Base-by-base conservation (phyloP, 2,113 vertebrate genomes). In the Corythaixoides concolor region DNA sequence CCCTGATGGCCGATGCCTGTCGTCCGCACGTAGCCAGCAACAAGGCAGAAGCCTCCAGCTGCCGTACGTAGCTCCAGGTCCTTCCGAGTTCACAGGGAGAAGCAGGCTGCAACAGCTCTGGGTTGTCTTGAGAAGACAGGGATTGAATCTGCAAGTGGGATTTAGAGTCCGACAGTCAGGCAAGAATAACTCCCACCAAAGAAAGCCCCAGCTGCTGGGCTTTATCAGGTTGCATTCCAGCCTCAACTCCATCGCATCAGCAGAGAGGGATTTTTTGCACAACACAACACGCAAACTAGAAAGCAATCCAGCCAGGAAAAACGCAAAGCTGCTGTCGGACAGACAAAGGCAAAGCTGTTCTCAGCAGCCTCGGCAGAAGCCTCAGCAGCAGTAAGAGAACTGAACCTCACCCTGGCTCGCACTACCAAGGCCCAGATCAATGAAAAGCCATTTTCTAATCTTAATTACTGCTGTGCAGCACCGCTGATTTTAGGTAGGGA, bases 261-360 rank as follows among this genome's bases (percentile, higher is more conserved):
- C 62, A 39, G 56, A 39, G 4, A 8, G 50, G 84, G 37, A 5
- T 17, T 9, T 53, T 72, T 33, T 55, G 58, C 45, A 60, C 39
- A 37, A 15, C 4, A 3, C 11, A 2, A 23, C 19, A 15, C 0
- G 0, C 49, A 64, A 53, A 47, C 8, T 10, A 18, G 53, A n/a
- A 30, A 24, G 63, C 66, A 39, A 67, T 30, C 58, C 62, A 37
- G 73, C 4, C 77, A 33, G 73, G 67, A 14, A 14, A 41, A 64
- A 50, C 1, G 6, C 37, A 6, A 32, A 4, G 32, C 45, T 24
- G 64, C 53, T 19, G 24, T 3, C 43, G 21, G 68, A 56, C 28
- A 62, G 72, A 41, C 9, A 47, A 81, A 73, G 49, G 63, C 75
- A 58, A 39, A n/a, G 47, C 59, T 45, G 41, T 6, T 32, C 72